Conservation (phyloP, 2,888 invertebrate genomes). For the Rhagonycha fulva region DNA sequence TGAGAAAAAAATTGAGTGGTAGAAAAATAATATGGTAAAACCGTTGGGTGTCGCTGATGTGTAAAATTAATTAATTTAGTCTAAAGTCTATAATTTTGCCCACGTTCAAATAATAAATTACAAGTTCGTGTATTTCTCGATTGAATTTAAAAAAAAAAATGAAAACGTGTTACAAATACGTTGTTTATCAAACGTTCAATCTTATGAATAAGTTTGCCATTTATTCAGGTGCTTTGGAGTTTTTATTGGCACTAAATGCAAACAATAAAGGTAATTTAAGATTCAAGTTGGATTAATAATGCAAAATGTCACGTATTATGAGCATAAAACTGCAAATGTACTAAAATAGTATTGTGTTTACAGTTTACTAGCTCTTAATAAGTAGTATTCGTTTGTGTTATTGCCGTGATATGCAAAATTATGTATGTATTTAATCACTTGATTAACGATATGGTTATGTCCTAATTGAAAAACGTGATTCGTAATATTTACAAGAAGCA, state of each 20-base stretch:
- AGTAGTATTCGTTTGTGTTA: slow-evolving; percentile 12
- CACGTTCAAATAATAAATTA: neutral
- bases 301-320: slow-evolving; percentile 8
- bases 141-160: neutral
- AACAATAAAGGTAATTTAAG: slow-evolving; percentile 7
- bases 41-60: neutral
- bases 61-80: neutral
- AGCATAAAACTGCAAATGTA: slow-evolving; percentile 7
- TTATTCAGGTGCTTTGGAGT: neutral
- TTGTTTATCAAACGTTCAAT: neutral
- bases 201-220: neutral
- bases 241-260: neutral
- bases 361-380: neutral
- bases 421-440: slow-evolving; percentile 3
- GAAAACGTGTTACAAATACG: neutral
- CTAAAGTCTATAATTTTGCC: neutral
- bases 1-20: neutral
- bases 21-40: neutral
- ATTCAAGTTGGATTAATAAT: slow-evolving; percentile 8
- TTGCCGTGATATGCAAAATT: slow-evolving; percentile 10
- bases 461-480: slow-evolving; percentile 13
- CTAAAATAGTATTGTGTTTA: neutral
- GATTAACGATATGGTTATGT: slow-evolving; percentile 8
- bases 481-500: slow-evolving; percentile 2
- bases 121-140: neutral